Evolutionary conservation across 1,140 invertebrate species (phyloP).

Genomic region (Diuraphis noxia): DNA sequence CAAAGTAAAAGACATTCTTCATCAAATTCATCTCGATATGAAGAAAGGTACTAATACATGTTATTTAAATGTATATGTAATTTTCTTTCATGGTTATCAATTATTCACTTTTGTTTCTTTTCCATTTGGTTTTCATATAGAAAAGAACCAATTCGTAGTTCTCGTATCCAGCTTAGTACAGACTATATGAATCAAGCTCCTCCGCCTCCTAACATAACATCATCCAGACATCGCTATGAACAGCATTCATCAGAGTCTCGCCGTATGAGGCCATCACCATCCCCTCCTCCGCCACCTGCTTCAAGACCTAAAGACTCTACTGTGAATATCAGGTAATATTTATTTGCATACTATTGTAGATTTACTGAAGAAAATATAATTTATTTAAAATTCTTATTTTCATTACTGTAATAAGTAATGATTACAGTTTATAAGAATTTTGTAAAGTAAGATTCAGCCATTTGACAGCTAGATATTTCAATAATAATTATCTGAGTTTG

Average conservation of each 20-base stretch:
- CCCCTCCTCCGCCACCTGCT: constrained; percentile 35
- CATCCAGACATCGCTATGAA: constrained; percentile 49
- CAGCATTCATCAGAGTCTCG: constrained; percentile 24
- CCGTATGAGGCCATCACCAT: constrained; percentile 21
- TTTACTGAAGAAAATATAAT: not conserved
- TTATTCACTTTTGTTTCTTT: not conserved
- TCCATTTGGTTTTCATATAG: not conserved
- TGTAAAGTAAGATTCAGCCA: constrained; percentile 14
- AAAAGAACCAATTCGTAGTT: constrained; percentile 43
- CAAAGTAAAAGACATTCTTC: constrained; percentile 45
- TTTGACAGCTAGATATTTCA: constrained; percentile 18
- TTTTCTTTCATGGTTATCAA: not conserved
- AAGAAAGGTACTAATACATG: constrained; percentile 30
- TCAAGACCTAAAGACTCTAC: constrained; percentile 43
- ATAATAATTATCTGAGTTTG: constrained; percentile 33
- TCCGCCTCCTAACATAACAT: constrained; percentile 48
- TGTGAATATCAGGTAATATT: constrained; percentile 39
- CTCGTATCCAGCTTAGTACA: constrained; percentile 14
- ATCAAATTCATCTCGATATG: constrained; percentile 43
- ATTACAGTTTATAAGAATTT: constrained; percentile 18
- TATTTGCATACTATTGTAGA: not conserved
- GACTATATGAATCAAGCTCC: constrained; percentile 37
- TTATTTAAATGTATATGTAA: not conserved
- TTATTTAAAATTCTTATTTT: not conserved
- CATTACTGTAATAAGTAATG: not conserved